Evolutionary conservation across 1,140 invertebrate species (phyloP), one percentile per base, ranked within the genome.

Genomic region (Paramacrobiotus metropolitanus): DNA sequence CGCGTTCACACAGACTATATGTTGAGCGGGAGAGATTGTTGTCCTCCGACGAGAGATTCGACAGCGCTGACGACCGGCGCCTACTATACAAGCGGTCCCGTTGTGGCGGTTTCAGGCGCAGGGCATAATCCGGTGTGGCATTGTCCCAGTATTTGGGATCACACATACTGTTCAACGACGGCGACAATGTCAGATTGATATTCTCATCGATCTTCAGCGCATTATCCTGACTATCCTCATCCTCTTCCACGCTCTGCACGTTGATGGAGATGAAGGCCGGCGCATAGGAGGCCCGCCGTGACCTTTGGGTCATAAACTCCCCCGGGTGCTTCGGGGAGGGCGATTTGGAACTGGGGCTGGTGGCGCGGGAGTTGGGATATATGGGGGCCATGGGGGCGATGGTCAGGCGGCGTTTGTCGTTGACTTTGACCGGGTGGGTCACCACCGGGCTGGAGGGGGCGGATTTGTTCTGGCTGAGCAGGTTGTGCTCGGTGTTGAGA

Each of bases 91-190:
- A 24, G 15, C 48, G 48, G 24, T 55, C 48, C 9, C 48, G 48
- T 28, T 55, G 48, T 24, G 48, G 48, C 48, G 48, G 48, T 24
- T 55, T 55, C 9, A 55, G 48, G 4, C 48, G 48, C 9, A 55
- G 48, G 24, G 48, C 24, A 4, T 55, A 24, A 28, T 55, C 48
- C 9, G 48, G 48, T 24, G 24, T 24, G 9, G 48, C 9, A 24
- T 55, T 55, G 48, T 55, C 48, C 48, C 48, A 55, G 48, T 55
- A 55, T 24, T 55, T 55, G 48, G 48, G 48, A 24, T 55, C 48
- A 24, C 9, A 9, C 48, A 55, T 55, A 4, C 9, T 18, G 48
- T 55, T 55, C 15, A 18, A 4, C 15, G 48, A 55, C 9, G 48
- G 48, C 24, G 48, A 55, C 15, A 55, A 28, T 9, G 48, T 55